Evolutionary conservation across 2,113 vertebrate genomes (phyloP).

Genomic region (Peromyscus maniculatus): DNA sequence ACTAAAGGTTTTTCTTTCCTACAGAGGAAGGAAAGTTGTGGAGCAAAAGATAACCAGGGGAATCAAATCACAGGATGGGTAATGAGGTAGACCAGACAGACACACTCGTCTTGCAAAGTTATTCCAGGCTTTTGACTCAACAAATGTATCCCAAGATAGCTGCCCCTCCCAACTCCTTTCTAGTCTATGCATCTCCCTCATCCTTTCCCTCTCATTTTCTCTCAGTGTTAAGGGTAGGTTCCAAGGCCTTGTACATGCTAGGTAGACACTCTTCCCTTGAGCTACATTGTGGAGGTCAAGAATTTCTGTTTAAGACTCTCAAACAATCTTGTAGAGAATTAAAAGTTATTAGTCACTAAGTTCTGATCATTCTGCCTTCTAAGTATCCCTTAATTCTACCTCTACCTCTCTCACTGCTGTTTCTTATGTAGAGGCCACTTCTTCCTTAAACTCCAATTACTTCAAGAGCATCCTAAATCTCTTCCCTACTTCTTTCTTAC

Average conservation of each 20-base stretch:
- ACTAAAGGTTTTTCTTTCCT: background rate
- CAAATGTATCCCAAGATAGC: background rate
- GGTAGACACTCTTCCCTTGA: background rate
- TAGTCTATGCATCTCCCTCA: background rate
- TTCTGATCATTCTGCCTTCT: background rate
- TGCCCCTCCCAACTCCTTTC: background rate
- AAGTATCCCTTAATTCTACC: background rate
- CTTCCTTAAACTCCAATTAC: background rate
- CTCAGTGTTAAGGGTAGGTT: background rate
- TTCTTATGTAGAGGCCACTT: background rate
- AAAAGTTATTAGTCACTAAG: background rate
- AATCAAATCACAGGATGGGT: background rate
- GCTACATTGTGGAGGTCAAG: background rate
- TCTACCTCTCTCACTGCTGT: background rate
- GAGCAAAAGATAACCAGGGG: background rate
- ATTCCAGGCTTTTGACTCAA: constrained; percentile 23
- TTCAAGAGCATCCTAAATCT: background rate
- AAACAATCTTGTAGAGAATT: background rate
- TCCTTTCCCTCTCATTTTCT: background rate
- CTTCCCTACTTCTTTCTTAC: background rate
- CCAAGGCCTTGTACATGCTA: background rate
- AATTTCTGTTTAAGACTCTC: background rate
- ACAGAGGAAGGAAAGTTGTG: background rate
- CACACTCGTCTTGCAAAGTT: background rate
- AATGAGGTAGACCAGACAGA: background rate